phyloP scores from a whole-genome alignment of 2,797 vertebrate genomes.

The Silurus lanzhouensis region DNA sequence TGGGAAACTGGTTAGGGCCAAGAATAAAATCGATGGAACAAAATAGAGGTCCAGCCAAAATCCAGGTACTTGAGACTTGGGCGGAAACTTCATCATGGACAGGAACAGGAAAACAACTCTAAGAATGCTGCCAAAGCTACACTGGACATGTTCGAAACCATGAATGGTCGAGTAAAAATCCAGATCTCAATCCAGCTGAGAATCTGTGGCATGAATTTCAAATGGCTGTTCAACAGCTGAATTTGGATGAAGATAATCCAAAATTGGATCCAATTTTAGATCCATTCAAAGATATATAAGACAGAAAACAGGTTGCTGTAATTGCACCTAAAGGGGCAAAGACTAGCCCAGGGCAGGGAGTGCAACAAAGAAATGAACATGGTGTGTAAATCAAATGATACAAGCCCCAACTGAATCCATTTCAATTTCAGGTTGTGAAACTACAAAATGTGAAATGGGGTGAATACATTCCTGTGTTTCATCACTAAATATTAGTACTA shows the following conservation, averaged over 20 bases:
- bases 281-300: no score
- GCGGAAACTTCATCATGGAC: neutral
- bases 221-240: neutral
- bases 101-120: neutral
- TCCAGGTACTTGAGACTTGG: neutral
- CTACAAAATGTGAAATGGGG: neutral
- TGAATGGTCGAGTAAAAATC: neutral
- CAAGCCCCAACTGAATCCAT: neutral
- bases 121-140: neutral
- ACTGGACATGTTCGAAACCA: neutral
- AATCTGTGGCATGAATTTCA: neutral
- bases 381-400: neutral
- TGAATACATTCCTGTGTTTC: neutral
- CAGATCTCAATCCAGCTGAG: neutral
- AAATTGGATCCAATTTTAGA: no score
- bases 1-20: neutral
- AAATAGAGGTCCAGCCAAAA: neutral
- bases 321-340: neutral
- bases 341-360: no score
- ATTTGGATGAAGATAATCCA: no score
- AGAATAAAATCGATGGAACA: neutral
- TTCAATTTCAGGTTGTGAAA: neutral
- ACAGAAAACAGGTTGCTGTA: neutral
- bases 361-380: neutral
- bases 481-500: constrained; percentile 3